Evolutionary conservation across 2,797 vertebrate genomes (phyloP), one percentile per base, ranked within the genome.

Genomic region (Diglossa cyanea): DNA sequence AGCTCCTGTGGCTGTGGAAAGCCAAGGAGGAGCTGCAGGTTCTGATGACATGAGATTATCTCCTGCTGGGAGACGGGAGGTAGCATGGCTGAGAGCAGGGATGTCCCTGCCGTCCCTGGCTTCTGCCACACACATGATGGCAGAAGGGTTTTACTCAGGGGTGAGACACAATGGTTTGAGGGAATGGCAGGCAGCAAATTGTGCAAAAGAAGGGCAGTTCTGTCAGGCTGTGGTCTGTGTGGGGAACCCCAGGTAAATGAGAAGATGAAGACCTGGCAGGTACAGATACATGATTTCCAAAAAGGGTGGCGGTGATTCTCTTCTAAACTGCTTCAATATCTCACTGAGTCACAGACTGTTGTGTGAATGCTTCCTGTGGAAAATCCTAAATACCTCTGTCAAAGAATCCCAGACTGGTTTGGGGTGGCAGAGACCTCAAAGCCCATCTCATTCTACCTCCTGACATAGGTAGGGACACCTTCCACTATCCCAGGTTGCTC

Each of bases 141-240:
- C 79, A 33, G 48, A 48, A 20, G 54, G 6, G 4, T 25, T 76
- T 63, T 30, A 8, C 11, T 35, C 37, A 6, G 26, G 5, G 23
- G 8, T 24, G 60, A 28, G 68, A 30, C 40, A 26, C 40, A 11
- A 1, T 5, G 21, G 33, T 21, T 26, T 44, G 54, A n/a, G 58
- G 40, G 25, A 71, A 60, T 63, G 26, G 74, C 45, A 31, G 25
- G 40, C 63, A 53, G 54, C 33, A 76, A 30, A 47, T 17, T 53
- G 23, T 39, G 28, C 45, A 60, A 45, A 53, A 24, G n/a, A 26
- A 15, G 16, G 28, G 1, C 28, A 19, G 25, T 40, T 37, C 13
- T 19, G 44, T 28, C 65, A 14, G 17, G 48, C 15, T 1, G 0
- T 5, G 54, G 17, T n/a, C 40, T 63, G 11, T 19, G 28, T 10